Evolutionary conservation across 1,140 invertebrate genomes (phyloP), one percentile per base, ranked within the genome.

Genomic region (Dryas iulia): DNA sequence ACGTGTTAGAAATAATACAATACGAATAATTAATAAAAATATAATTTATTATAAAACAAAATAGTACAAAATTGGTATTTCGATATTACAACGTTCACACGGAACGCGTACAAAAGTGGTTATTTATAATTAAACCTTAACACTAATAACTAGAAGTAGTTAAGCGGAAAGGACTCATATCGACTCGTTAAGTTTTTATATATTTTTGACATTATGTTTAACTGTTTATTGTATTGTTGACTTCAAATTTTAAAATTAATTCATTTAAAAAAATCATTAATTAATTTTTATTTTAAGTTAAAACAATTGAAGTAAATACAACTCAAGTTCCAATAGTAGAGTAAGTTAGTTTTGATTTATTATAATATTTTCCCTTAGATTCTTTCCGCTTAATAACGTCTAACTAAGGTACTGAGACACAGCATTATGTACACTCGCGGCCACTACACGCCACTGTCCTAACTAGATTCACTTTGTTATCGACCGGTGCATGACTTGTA

Each of bases 21-120:
- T 33, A 69, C 25, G 35, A 52, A 66, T 33, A 53, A 71, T 75
- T 77, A 72, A 76, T 83, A 79, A 80, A 87, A 90, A 89, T 88
- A 90, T 90, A 90, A 90, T 90, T 90, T 90, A 90, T 86, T 88
- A 86, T 83, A 89, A 89, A 88, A 90, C 78, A 80, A 87, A 86
- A 79, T 81, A 86, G 80, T 86, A 87, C 81, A 87, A 85, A 87
- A 81, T 72, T 78, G 78, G 78, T 84, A 81, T 80, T 84, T 79
- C 72, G 75, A 86, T 81, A 85, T 84, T 87, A 86, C 83, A 86
- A 57, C 71, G 69, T 69, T 74, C 73, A 64, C 69, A 53, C 39
- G 39, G 26, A 73, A 76, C 71, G 62, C 76, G 68, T 73, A 77
- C 72, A 76, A 72, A 78, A 76, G 26, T 75, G 73, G 68, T 77